A percentile compares a stretch with the other conserved stretches of the same genome.
phyloP scores from a whole-genome alignment of 2,797 vertebrate genomes.

The Heterohyrax brucei region DNA sequence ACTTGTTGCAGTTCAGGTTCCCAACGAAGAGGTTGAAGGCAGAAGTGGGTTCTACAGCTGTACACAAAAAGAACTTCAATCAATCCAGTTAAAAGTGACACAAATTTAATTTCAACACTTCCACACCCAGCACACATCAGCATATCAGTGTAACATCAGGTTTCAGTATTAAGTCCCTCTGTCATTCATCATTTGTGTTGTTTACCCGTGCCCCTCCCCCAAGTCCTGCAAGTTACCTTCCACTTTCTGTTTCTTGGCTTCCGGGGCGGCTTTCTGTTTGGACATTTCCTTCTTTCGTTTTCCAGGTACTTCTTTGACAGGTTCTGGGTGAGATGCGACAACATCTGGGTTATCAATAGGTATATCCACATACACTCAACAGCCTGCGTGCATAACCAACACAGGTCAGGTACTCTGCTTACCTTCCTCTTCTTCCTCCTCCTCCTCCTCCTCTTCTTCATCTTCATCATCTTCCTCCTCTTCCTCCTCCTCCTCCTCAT shows the following conservation, averaged over 20 bases:
- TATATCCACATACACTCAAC: neutral
- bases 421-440: slow-evolving; percentile 84
- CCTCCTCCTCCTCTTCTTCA: slow-evolving; percentile 91
- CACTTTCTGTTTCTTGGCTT: slow-evolving; percentile 96
- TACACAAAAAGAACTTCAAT: neutral
- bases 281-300: slow-evolving; percentile 96
- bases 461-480: slow-evolving; percentile 89
- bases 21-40: slow-evolving; percentile 94
- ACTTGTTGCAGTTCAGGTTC: slow-evolving; percentile 94
- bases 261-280: slow-evolving; percentile 94
- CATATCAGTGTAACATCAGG: slow-evolving; percentile 78
- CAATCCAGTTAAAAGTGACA: rapidly evolving
- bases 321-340: slow-evolving; percentile 87
- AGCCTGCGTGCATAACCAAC: neutral
- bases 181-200: slow-evolving; percentile 90
- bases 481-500: slow-evolving; percentile 94
- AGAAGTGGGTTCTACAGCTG: slow-evolving; percentile 85
- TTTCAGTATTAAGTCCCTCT: slow-evolving; percentile 95
- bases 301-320: slow-evolving; percentile 91
- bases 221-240: slow-evolving; percentile 89
- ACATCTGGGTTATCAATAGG: neutral
- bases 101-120: neutral
- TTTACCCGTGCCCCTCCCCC: rapidly evolving
- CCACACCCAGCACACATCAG: slow-evolving; percentile 87
- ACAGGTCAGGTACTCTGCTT: neutral